Percentiles rank a stretch among this genome's conserved stretches.
Evolutionary conservation across 2,888 invertebrate genomes (phyloP).

Genomic region (Marronus borbonicus): DNA sequence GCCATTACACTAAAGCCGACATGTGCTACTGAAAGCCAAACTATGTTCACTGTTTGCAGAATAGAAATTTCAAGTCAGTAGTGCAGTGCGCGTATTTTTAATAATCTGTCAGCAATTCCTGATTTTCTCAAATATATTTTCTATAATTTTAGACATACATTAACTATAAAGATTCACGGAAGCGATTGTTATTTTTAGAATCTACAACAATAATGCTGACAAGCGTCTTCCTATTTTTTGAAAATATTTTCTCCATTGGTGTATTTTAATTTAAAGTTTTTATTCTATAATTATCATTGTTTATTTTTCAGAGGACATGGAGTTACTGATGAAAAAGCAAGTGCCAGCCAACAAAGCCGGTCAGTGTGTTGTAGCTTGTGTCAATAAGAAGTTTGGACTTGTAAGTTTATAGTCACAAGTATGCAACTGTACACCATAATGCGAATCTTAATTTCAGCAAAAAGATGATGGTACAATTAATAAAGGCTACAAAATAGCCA

Average conservation of each 20-base stretch:
- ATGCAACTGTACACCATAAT: neutral
- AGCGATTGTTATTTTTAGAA: too few species aligned
- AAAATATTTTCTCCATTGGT: neutral
- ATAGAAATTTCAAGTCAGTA: too few species aligned
- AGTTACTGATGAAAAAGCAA: conserved; percentile 65
- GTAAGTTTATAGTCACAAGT: conserved; percentile 62
- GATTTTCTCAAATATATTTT: too few species aligned
- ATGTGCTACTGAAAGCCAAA: too few species aligned
- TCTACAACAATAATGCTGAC: too few species aligned
- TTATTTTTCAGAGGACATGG: conserved; percentile 56
- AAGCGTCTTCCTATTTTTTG: neutral
- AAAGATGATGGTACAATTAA: conserved; percentile 48
- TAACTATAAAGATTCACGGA: too few species aligned
- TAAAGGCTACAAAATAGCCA: conserved; percentile 6
- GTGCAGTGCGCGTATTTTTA: too few species aligned
- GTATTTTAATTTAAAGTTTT: neutral
- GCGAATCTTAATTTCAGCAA: conserved; percentile 45
- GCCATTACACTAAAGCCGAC: too few species aligned
- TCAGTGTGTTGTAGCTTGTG: conserved; percentile 72
- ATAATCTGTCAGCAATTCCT: too few species aligned
- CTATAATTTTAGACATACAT: too few species aligned
- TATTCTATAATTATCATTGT: conserved; percentile 11
- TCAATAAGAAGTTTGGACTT: conserved; percentile 70
- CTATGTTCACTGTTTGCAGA: too few species aligned
- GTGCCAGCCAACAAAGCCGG: conserved; percentile 68